phyloP scores from a whole-genome alignment of 2,888 invertebrate genomes.

The Aphelenchoides bicaudatus region DNA sequence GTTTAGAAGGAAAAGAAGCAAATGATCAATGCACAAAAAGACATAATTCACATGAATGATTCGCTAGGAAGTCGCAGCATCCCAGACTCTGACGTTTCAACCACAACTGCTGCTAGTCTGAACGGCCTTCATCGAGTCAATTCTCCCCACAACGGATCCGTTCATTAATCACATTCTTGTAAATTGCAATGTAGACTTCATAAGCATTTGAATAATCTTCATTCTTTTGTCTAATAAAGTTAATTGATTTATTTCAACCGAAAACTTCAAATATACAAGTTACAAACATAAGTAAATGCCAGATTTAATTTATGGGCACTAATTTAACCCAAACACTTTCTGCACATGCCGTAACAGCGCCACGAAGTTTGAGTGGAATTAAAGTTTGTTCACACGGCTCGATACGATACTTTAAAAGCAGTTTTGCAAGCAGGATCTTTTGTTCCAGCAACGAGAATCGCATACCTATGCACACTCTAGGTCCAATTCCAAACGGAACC shows the following conservation, averaged over 20 bases:
- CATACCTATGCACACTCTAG: constrained; percentile 23
- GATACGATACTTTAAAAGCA: neutral
- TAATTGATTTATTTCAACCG: neutral
- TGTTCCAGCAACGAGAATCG: constrained; percentile 20
- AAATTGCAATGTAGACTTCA: too few species aligned
- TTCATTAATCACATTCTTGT: constrained; percentile 7
- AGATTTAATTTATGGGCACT: neutral
- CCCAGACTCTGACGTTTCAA: constrained; percentile 9
- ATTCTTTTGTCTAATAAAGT: neutral
- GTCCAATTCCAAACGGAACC: constrained; percentile 19
- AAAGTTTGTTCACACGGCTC: neutral
- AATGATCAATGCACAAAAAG: constrained; percentile 4
- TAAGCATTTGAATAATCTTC: neutral
- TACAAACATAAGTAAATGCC: neutral
- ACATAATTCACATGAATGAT: constrained; percentile 8
- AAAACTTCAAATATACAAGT: too few species aligned
- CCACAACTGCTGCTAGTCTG: neutral
- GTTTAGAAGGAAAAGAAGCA: constrained; percentile 17
- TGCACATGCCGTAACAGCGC: neutral
- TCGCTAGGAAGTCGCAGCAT: constrained; percentile 2
- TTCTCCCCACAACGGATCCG: constrained; percentile 2
- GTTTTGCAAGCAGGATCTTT: constrained; percentile 18
- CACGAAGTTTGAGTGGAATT: constrained; percentile 4
- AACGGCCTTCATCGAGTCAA: constrained; percentile 1
- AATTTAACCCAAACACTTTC: neutral